These are phyloP conservation scores for Lepidurus apus DNA, from an alignment of 1,140 invertebrate species.

Conservation along the genomic window DNA sequence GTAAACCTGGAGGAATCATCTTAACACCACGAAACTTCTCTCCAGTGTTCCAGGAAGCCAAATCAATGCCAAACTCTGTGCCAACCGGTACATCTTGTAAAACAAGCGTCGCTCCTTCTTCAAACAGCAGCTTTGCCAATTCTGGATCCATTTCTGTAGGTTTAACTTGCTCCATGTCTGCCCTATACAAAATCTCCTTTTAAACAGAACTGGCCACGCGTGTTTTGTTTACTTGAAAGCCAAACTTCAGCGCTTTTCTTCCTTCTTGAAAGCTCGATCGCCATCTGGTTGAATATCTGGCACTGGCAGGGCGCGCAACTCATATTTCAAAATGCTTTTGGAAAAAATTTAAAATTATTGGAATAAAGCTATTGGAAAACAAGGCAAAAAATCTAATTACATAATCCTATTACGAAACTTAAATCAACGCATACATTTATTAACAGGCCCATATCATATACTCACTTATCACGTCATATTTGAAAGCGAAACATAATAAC, in stretches of 20 bases:
- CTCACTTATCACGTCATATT: background rate
- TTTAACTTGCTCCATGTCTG: background rate
- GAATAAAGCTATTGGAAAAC: too few relatives aligned
- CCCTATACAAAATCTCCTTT: background rate
- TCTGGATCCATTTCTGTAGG: constrained; percentile 62
- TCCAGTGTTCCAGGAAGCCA: constrained; percentile 87
- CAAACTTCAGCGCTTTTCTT: background rate
- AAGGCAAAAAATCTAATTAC: too few relatives aligned
- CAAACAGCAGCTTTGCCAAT: constrained; percentile 66
- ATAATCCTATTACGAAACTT: too few relatives aligned
- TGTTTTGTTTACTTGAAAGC: background rate
- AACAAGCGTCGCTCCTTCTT: constrained; percentile 74
- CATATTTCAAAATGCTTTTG: too few relatives aligned
- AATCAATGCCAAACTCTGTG: constrained; percentile 94
- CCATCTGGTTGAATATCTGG: too few relatives aligned
- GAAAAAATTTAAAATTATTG: too few relatives aligned
- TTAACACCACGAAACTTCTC: constrained; percentile 91
- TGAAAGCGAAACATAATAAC: background rate
- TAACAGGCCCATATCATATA: background rate
- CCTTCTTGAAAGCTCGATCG: too few relatives aligned
- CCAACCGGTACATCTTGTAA: constrained; percentile 76
- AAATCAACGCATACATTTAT: background rate
- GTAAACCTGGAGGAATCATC: constrained; percentile 96
- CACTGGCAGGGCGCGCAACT: too few relatives aligned
- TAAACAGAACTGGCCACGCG: background rate